Base-by-base conservation (phyloP, 2,888 invertebrate species). In the Siphlonurus alternatus region DNA sequence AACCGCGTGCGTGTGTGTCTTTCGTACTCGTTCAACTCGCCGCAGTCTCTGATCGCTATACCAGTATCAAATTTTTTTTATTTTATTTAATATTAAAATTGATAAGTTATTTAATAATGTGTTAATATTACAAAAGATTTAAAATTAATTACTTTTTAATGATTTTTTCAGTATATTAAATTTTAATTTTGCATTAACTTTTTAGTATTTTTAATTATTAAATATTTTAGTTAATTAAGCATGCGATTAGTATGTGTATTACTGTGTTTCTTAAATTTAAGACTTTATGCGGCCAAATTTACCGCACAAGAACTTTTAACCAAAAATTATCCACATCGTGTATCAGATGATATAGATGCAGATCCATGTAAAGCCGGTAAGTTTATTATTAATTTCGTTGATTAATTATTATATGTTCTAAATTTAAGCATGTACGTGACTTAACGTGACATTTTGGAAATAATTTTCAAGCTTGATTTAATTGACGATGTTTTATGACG, bases 281-380 rank as follows among this genome's bases (percentile, higher is more conserved):
- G 38, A 38, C 38, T 10, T 10, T 38, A 38, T 38, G 66, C 63
- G 22, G 59, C 65, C 53, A 67, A 67, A 56, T 69, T 67, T 62
- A 68, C 66, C 62, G 67, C 69, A 25, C 65, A 66, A 53, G 65
- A 69, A 56, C 65, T 70, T 7, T 59, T 68, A 23, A 63, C 63
- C 23, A 63, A 59, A 24, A 64, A 64, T 24, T 90, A 87, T 71
- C 83, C 86, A 60, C 79, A 79, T 66, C 85, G 84, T 72, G 81
- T 84, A 66, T 88, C 88, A 59, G 80, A 81, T 67, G 91, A 91
- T 74, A 76, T 88, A 68, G 88, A 91, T 73, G 78, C 89, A 80
- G 91, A 91, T 77, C 87, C 91, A 64, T 91, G 91, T 77, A 91
- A 91, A 81, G 87, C 90, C 74, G 87, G 91, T 91, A 77, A 84